Base-by-base conservation (phyloP, 2,888 invertebrate species). In the Artemia sinica region DNA sequence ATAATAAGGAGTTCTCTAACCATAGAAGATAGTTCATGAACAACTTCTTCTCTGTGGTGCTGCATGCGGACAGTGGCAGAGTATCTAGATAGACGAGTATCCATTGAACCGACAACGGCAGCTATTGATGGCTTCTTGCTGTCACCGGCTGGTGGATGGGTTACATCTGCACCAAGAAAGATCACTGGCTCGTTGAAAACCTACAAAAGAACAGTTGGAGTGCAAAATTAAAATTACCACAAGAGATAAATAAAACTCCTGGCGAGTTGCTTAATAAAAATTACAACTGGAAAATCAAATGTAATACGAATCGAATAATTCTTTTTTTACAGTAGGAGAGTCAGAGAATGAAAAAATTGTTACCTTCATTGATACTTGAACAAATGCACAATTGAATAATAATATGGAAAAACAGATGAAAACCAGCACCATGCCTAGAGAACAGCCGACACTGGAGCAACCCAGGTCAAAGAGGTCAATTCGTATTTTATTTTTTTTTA, bases 181-280 rank as follows among this genome's bases (percentile, higher is more conserved):
- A 99, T 98, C 72, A 99, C 95, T 66, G 98, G 98, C 81, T 98
- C 97, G 79, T 95, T 93, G 82, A 99, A 99, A 77, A 95, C 89
- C 84, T 87, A 76, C 13, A 77, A 73, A 71, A 71, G 41, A 6
- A 41, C 41, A 41, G 41, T 41, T 41, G 41, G 41, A 41, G 41
- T 41, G 41, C 6, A 41, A 41, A 41, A 41, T 41, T 41, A 71
- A 11, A 65, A 71, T 49, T 69, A 50, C n/a, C 58, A 14, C 12
- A 9, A 66, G 28, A 14, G 69, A 50, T 68, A 66, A 48, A 68
- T 1, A 6, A 65, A 51, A 65, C 63, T 52, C 13, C 50, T 41
- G 68, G 18, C 65, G 8, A 65, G n/a, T 41, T 68, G 68, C 58
- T 68, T 50, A 69, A 28, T 13, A 65, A 69, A 14, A 52, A 49